Evolutionary conservation across 2,113 vertebrate species (phyloP).

Genomic region (Barbus barbus): DNA sequence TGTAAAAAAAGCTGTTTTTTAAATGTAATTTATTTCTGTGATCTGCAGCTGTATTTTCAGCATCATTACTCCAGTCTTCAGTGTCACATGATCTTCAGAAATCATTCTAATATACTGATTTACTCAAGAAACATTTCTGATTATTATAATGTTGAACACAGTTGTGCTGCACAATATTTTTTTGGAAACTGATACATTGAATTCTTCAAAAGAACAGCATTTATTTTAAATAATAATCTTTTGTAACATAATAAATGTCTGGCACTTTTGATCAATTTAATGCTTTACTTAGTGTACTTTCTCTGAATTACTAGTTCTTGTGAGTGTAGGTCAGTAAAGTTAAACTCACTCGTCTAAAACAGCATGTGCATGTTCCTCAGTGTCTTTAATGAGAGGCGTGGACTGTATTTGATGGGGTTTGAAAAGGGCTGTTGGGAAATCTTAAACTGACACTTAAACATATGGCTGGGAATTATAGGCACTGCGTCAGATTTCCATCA

Average conservation of each 20-base stretch:
- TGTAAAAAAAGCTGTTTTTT: not conserved
- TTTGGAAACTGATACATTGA: no score
- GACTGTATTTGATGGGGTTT: not conserved
- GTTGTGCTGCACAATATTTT: not conserved
- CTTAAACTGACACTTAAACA: constrained; percentile 13
- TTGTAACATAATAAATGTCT: not conserved
- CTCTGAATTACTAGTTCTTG: not conserved
- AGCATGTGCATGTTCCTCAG: not conserved
- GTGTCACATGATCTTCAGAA: not conserved
- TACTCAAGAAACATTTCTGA: not conserved
- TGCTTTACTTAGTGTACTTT: not conserved
- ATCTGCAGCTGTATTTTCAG: not conserved
- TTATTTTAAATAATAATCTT: not conserved
- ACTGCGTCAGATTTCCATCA: not conserved
- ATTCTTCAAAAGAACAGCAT: not conserved
- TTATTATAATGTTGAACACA: not conserved
- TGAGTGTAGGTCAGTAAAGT: not conserved
- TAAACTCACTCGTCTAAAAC: not conserved
- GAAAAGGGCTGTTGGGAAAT: not conserved
- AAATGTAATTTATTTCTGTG: not conserved
- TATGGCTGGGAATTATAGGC: constrained; percentile 2
- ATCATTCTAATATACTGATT: not conserved
- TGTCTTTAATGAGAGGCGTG: constrained; percentile 1
- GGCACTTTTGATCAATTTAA: not conserved
- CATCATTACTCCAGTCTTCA: not conserved